Percentiles rank a stretch among this genome's conserved stretches.
Conservation (phyloP, 2,888 invertebrate species). For the Phragmatobia fuliginosa region DNA sequence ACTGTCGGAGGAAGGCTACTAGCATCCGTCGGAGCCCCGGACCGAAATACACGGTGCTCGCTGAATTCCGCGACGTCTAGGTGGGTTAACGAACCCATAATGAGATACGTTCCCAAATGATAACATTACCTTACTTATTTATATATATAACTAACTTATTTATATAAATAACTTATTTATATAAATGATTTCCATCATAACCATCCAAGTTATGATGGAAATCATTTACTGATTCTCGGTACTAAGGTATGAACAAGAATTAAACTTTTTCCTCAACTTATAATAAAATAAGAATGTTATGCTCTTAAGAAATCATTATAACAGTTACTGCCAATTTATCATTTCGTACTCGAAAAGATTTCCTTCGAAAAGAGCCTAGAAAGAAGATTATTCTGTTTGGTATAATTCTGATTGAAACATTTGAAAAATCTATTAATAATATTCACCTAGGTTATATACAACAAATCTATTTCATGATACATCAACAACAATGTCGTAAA, state of each 20-base stretch:
- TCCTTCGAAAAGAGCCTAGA: too few species aligned
- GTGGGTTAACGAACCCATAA: slow-evolving; percentile 77
- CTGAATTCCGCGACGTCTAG: slow-evolving; percentile 85
- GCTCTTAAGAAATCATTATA: neutral
- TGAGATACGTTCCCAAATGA: slow-evolving; percentile 62
- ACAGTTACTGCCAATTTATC: neutral
- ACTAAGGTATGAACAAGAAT: slow-evolving; percentile 19
- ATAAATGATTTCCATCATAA: too few species aligned
- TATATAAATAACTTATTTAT: too few species aligned
- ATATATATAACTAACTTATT: too few species aligned
- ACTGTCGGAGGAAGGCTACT: slow-evolving; percentile 76
- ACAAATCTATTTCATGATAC: neutral
- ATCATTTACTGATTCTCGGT: slow-evolving; percentile 19
- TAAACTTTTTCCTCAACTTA: neutral
- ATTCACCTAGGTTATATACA: neutral
- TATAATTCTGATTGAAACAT: neutral
- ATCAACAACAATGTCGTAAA: neutral
- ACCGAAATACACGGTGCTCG: slow-evolving; percentile 78
- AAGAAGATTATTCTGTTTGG: too few species aligned
- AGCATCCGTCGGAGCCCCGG: slow-evolving; percentile 72
- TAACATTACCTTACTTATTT: slow-evolving; percentile 53
- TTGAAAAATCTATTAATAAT: neutral
- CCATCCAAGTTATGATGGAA: slow-evolving; percentile 28
- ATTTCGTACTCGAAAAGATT: neutral
- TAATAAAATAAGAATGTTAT: neutral